A percentile compares a stretch with the other conserved stretches of the same genome.
Evolutionary conservation across 2,113 vertebrate species (phyloP).

Genomic region (Oncorhynchus tshawytscha): DNA sequence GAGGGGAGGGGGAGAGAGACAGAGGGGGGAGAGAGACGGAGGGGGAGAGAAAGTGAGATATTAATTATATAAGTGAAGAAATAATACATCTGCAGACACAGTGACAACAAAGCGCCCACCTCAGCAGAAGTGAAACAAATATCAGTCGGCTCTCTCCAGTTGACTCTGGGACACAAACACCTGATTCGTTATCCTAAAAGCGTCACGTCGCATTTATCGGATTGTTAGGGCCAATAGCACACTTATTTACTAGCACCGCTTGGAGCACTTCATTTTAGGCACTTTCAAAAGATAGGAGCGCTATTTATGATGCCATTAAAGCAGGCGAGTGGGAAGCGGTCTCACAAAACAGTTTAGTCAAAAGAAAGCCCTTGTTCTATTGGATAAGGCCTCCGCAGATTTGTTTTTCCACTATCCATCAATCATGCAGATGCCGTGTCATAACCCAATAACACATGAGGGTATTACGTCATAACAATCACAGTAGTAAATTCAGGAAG

Average conservation of each 20-base stretch:
- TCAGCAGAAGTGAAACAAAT: no score
- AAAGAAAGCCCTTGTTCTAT: neutral
- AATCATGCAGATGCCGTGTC: neutral
- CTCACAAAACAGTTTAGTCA: neutral
- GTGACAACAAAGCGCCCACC: neutral
- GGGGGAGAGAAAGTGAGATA: neutral
- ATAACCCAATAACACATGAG: neutral
- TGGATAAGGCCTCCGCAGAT: neutral
- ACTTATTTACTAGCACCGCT: neutral
- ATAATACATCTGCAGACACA: neutral
- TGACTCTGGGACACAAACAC: constrained; percentile 6
- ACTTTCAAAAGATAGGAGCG: neutral
- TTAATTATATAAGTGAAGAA: neutral
- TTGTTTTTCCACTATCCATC: neutral
- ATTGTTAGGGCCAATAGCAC: neutral
- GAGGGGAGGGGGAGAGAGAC: accelerated
- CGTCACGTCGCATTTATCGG: constrained; percentile 2
- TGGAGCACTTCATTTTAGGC: neutral
- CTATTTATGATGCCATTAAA: constrained; percentile 5
- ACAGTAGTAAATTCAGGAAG: neutral
- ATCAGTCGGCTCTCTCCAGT: no score
- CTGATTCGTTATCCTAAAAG: constrained; percentile 14
- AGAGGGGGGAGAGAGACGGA: neutral
- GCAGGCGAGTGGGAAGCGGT: neutral
- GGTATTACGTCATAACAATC: neutral